These are phyloP conservation scores for Lophochroa leadbeateri DNA, from an alignment of 2,113 vertebrate species.

Conservation along the genomic window DNA sequence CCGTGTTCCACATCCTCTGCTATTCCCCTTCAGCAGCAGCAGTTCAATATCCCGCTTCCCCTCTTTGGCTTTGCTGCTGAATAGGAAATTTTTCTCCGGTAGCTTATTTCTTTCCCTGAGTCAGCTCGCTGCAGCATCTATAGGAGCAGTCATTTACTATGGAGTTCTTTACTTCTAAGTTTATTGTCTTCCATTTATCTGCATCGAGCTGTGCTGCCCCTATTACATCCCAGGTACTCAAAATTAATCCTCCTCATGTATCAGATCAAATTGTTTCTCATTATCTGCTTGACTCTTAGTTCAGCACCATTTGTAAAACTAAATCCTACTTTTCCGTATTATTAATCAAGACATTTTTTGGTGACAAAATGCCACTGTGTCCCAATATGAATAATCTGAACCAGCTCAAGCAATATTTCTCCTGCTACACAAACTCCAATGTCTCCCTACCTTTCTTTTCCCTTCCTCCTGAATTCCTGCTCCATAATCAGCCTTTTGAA, in stretches of 20 bases:
- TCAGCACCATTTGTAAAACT: constrained; percentile 33
- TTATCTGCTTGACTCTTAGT: constrained; percentile 49
- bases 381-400: background rate
- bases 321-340: constrained; percentile 3
- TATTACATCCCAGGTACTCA: constrained; percentile 35
- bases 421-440: background rate
- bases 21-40: background rate
- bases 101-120: background rate
- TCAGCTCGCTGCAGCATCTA: background rate
- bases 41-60: background rate
- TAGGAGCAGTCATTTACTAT: background rate
- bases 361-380: background rate
- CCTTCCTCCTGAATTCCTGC: background rate
- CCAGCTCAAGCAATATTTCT: background rate
- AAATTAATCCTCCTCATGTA: constrained; percentile 52
- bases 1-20: background rate
- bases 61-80: background rate
- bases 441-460: background rate
- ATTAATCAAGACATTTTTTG: constrained; percentile 23
- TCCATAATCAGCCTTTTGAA: background rate
- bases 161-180: background rate
- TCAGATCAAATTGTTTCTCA: constrained; percentile 52
- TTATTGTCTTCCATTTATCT: constrained; percentile 56
- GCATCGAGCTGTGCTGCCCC: background rate
- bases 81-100: background rate